Evolutionary conservation across 2,888 invertebrate genomes (phyloP).

Genomic region (Thereva nobilitata): DNA sequence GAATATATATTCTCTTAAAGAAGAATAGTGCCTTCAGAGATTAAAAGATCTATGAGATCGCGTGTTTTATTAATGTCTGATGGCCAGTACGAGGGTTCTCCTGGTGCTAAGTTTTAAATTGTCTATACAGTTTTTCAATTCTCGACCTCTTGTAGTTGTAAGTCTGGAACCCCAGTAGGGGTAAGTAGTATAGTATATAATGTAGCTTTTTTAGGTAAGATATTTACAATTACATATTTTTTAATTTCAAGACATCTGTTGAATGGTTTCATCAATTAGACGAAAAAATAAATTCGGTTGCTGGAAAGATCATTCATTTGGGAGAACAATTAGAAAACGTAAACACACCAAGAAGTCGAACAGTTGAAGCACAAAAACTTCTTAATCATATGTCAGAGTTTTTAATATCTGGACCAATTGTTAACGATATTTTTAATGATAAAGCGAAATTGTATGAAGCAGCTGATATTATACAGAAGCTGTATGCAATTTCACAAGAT

Average conservation of each 20-base stretch:
- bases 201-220: too few species aligned
- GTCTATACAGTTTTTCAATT: too few species aligned
- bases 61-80: too few species aligned
- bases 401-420: slow-evolving; percentile 80
- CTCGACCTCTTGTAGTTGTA: too few species aligned
- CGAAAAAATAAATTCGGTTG: slow-evolving; percentile 94
- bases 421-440: slow-evolving; percentile 86
- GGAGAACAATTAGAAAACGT: slow-evolving; percentile 98
- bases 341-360: slow-evolving; percentile 89
- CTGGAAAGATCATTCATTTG: slow-evolving; percentile 96
- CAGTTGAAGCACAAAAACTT: slow-evolving; percentile 91
- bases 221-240: slow-evolving; percentile 1
- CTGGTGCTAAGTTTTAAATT: too few species aligned
- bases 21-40: too few species aligned
- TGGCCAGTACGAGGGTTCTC: too few species aligned
- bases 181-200: too few species aligned
- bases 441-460: slow-evolving; percentile 80
- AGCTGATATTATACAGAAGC: slow-evolving; percentile 96
- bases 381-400: slow-evolving; percentile 93
- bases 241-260: slow-evolving; percentile 70
- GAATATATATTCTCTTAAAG: too few species aligned
- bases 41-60: too few species aligned
- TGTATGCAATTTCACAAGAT: slow-evolving; percentile 94
- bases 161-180: too few species aligned
- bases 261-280: slow-evolving; percentile 90